phyloP scores from a whole-genome alignment of 2,113 vertebrate species.

The Proterorhinus semilunaris region DNA sequence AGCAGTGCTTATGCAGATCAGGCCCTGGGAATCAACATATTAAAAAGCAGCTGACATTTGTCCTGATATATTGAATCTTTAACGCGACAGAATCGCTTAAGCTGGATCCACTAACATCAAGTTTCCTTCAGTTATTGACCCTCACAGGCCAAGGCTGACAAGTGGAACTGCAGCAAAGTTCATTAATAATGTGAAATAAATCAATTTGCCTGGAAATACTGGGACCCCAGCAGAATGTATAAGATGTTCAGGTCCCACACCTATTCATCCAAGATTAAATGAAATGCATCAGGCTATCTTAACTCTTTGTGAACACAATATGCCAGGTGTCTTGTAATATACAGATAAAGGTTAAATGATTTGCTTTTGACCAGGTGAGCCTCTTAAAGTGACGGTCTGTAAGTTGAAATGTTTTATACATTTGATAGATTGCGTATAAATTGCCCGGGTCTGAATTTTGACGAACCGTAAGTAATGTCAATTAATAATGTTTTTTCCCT shows the following conservation, averaged over 20 bases:
- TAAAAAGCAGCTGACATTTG: slow-evolving; percentile 89
- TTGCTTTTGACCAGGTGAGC: too few relatives aligned
- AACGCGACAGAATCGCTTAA: slow-evolving; percentile 95
- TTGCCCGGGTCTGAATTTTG: too few relatives aligned
- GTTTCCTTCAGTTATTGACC: slow-evolving; percentile 97
- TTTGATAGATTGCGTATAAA: too few relatives aligned
- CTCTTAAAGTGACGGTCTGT: too few relatives aligned
- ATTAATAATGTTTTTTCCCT: too few relatives aligned
- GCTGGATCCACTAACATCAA: slow-evolving; percentile 92
- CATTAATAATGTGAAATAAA: slow-evolving; percentile 99
- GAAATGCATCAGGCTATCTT: neutral
- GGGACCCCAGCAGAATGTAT: slow-evolving; percentile 71
- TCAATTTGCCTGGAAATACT: slow-evolving; percentile 88
- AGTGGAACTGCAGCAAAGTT: slow-evolving; percentile 93
- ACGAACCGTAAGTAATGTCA: too few relatives aligned
- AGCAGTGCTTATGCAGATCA: slow-evolving; percentile 89
- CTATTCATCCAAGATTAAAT: neutral
- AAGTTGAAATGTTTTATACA: too few relatives aligned
- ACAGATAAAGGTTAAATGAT: too few relatives aligned
- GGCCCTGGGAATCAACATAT: slow-evolving; percentile 89
- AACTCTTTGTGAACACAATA: neutral
- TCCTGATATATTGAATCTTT: slow-evolving; percentile 95
- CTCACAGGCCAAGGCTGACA: slow-evolving; percentile 87
- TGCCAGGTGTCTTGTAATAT: neutral
- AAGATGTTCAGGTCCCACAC: slow-evolving; percentile 16